Base-by-base conservation (phyloP, 37 sponge, comb jelly and placozoan genomes). In the Chondrosia reniformis region DNA sequence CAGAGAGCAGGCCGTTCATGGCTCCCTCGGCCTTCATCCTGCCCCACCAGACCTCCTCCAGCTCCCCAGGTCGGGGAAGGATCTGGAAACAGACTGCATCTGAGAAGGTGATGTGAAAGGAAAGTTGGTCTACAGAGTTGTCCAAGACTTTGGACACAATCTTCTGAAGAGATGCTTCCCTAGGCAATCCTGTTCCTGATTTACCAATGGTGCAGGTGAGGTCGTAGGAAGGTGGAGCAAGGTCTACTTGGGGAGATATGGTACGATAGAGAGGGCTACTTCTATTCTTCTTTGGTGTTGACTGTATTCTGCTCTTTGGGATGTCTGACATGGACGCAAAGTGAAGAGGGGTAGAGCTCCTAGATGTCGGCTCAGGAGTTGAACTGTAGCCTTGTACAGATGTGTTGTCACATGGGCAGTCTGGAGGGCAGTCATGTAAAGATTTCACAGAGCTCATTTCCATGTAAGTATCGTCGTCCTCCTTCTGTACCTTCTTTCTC, bases 21-120 rank as follows among this genome's bases (percentile, higher is more conserved):
- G 59, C 24, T 31, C 77, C 77, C 36, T 59, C 78, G 59, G 52
- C 63, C 39, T 30, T 37, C 62, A 33, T 86, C 87, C 91, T 83
- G 31, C 84, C 67, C 49, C 72, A 78, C 87, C 88, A 91, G 4
- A 80, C 44, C 0, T 45, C 75, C 8, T 69, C 66, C 30, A 78
- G 55, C 58, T 91, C 91, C n/a, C 87, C 88, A 27, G 87, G 87
- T 25, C 81, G 30, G 1, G 91, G 88, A 3, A 78, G 19, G 17
- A 91, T 56, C 76, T 84, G 72, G 49, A 91, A 84, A 54, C 63
- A 45, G 25, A 84, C 84, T 3, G 91, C 91, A 63, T 91, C 91
- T 0, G 91, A 62, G 7, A 80, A 33, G 5, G 91, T 86, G 39
- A 86, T 41, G 63, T 91, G 91, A 34, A 75, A 80, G 31, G 84